Evolutionary conservation across 2,113 vertebrate species (phyloP).

Genomic region (Cyanoderma ruficeps): DNA sequence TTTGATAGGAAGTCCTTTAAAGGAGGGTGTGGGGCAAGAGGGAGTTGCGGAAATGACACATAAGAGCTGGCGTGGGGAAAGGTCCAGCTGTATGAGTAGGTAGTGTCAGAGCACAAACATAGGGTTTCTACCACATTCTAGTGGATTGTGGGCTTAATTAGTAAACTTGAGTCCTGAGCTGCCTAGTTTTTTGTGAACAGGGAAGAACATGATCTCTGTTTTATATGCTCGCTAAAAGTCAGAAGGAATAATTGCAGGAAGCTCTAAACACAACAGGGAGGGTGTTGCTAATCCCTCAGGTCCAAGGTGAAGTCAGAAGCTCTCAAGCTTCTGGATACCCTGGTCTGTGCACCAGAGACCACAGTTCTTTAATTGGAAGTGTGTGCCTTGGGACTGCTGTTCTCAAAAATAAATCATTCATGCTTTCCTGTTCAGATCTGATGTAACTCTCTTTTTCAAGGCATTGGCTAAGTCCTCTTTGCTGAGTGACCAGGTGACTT

Average conservation of each 20-base stretch:
- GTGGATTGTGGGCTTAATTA: neutral
- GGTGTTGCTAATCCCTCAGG: neutral
- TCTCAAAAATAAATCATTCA: neutral
- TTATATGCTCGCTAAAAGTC: neutral
- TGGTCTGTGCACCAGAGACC: neutral
- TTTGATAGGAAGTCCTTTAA: neutral
- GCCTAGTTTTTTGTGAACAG: neutral
- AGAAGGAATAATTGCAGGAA: neutral
- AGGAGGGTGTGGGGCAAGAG: neutral
- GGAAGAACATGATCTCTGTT: neutral
- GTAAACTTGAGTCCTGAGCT: neutral
- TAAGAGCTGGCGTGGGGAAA: neutral
- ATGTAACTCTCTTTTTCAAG: neutral
- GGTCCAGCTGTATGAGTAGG: neutral
- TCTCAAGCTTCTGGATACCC: neutral
- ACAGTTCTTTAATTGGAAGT: neutral
- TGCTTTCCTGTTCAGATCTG: neutral
- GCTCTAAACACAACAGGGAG: neutral
- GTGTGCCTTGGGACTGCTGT: neutral
- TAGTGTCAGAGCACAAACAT: neutral
- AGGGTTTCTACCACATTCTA: neutral
- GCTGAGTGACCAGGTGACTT: neutral
- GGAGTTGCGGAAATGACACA: neutral
- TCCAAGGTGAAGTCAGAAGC: neutral
- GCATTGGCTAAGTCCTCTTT: neutral